Conservation (phyloP, 2,888 invertebrate species). For the Patella depressa region DNA sequence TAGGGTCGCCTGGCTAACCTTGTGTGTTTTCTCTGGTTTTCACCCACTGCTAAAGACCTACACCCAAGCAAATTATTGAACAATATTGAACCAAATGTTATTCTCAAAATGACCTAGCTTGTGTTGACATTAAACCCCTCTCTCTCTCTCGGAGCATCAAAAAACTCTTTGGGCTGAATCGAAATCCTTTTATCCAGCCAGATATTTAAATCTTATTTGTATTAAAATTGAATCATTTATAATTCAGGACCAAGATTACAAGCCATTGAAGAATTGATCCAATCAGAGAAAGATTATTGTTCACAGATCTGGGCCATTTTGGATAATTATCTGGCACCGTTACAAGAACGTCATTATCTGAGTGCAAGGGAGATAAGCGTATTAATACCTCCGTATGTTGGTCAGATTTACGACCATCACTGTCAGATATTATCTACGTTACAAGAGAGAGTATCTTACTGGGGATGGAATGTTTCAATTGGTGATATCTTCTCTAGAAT, state of each 20-base stretch:
- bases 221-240: background rate
- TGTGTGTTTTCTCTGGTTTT: too few relatives aligned
- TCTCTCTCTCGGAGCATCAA: background rate
- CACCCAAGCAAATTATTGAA: too few relatives aligned
- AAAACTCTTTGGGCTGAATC: too few relatives aligned
- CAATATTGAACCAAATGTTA: too few relatives aligned
- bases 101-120: too few relatives aligned
- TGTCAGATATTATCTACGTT: slow-evolving; percentile 69
- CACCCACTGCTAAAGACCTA: too few relatives aligned
- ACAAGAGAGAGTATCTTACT: slow-evolving; percentile 69
- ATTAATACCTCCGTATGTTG: slow-evolving; percentile 71
- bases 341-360: slow-evolving; percentile 60
- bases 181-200: too few relatives aligned
- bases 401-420: slow-evolving; percentile 71
- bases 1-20: slow-evolving; percentile 1
- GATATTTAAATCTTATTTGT: too few relatives aligned
- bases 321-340: slow-evolving; percentile 70
- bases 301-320: slow-evolving; percentile 71
- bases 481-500: slow-evolving; percentile 71
- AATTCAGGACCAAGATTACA: slow-evolving; percentile 54
- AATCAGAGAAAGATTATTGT: slow-evolving; percentile 72
- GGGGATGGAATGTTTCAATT: slow-evolving; percentile 68
- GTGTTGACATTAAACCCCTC: too few relatives aligned
- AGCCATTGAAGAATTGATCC: slow-evolving; percentile 67
- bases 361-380: slow-evolving; percentile 57